These are phyloP conservation scores for Sander lucioperca DNA, from an alignment of 2,113 vertebrate genomes.

Conservation along the genomic window DNA sequence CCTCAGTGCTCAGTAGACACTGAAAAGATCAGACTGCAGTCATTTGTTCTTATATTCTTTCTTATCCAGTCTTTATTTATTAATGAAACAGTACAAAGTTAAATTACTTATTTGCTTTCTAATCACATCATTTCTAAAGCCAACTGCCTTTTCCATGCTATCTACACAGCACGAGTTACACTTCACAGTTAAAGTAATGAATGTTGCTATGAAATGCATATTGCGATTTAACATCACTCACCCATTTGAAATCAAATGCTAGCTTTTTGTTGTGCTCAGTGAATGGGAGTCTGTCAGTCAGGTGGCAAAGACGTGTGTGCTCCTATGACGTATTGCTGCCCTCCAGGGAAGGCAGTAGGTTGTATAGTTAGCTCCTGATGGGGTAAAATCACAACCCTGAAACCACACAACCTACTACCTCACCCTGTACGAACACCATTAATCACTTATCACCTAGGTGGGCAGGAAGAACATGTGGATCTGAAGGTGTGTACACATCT, in stretches of 20 bases:
- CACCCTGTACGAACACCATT: constrained; percentile 91
- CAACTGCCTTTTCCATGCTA: neutral
- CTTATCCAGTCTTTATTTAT: constrained; percentile 46
- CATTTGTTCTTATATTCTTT: constrained; percentile 16
- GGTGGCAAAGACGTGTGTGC: constrained; percentile 2
- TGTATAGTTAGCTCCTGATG: constrained; percentile 99
- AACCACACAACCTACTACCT: constrained; percentile 99
- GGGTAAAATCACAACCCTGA: constrained; percentile 99
- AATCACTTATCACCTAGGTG: constrained; percentile 32
- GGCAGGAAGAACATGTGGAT: neutral
- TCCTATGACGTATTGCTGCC: constrained; percentile 83
- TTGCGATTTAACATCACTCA: constrained; percentile 40
- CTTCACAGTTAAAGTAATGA: no score
- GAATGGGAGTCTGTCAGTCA: neutral
- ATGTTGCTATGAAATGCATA: neutral
- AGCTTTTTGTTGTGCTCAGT: neutral
- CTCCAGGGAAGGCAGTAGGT: constrained; percentile 99
- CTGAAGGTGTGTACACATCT: neutral
- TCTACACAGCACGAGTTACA: neutral
- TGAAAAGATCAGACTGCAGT: constrained; percentile 44
- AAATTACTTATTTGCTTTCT: neutral
- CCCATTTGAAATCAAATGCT: constrained; percentile 17
- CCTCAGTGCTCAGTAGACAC: neutral
- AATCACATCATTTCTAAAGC: neutral
- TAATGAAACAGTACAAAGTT: constrained; percentile 17